A percentile compares a stretch with the other conserved stretches of the same genome.
These are phyloP conservation scores for Melanostoma mellinum DNA, from an alignment of 2,888 invertebrate genomes.

Conservation along the genomic window DNA sequence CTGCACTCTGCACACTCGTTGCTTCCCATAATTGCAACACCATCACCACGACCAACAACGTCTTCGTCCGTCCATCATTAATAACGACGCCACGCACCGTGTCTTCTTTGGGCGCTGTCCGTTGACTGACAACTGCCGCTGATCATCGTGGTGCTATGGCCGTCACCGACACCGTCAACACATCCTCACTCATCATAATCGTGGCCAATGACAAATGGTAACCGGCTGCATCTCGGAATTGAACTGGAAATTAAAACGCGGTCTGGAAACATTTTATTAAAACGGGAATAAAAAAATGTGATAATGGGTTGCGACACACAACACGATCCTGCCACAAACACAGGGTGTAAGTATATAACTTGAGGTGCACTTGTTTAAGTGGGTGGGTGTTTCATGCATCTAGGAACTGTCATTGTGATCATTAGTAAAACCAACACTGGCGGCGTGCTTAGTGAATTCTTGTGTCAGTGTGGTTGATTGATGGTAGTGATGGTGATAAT, in stretches of 20 bases:
- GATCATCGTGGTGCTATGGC: conserved; percentile 63
- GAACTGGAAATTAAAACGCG: conserved; percentile 59
- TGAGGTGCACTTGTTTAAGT: conserved; percentile 62
- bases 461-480: conserved; percentile 58
- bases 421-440: conserved; percentile 72
- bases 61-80: conserved; percentile 58
- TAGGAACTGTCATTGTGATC: conserved; percentile 63
- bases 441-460: conserved; percentile 71
- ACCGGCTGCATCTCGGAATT: conserved; percentile 69
- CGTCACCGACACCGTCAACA: conserved; percentile 71
- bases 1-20: conserved; percentile 65
- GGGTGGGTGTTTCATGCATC: conserved; percentile 61
- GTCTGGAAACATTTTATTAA: conserved; percentile 71
- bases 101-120: conserved; percentile 58
- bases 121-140: conserved; percentile 71
- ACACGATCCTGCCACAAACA: conserved; percentile 66
- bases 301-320: conserved; percentile 71
- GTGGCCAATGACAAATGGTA: conserved; percentile 71
- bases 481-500: conserved; percentile 56
- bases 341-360: conserved; percentile 76
- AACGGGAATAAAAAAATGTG: conserved; percentile 69
- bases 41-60: conserved; percentile 11
- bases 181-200: conserved; percentile 73
- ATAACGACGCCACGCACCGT: conserved; percentile 69
- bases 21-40: conserved; percentile 69